phyloP scores from a whole-genome alignment of 2,797 vertebrate genomes.

The Coregonus ussuriensis region DNA sequence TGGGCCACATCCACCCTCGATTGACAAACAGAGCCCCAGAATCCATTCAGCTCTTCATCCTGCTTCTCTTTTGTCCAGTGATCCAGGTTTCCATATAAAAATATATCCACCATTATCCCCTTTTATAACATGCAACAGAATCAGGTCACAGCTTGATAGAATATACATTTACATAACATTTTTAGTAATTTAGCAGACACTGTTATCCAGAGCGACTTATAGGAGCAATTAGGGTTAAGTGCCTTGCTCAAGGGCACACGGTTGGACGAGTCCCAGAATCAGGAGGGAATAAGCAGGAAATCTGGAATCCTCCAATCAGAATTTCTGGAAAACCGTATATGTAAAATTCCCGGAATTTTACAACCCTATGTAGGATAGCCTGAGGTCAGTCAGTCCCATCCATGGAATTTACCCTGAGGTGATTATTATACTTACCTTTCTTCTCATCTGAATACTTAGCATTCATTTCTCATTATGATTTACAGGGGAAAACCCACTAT shows the following conservation, averaged over 20 bases:
- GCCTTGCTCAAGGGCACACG: no score
- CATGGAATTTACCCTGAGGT: background rate
- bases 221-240: no score
- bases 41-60: conserved; percentile 27
- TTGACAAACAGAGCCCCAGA: conserved; percentile 49
- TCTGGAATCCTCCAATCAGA: no score
- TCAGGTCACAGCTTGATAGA: background rate
- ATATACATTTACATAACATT: background rate
- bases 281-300: no score
- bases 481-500: background rate
- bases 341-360: no score
- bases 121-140: background rate
- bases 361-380: background rate
- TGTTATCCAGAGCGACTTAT: no score
- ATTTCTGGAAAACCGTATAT: no score
- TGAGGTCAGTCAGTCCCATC: conserved; percentile 3
- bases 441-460: background rate
- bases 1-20: conserved; percentile 64
- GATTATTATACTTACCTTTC: conserved; percentile 6
- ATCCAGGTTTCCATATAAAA: conserved; percentile 31
- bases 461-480: background rate
- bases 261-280: no score
- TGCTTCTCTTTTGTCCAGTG: conserved; percentile 27
- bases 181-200: no score
- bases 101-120: conserved; percentile 2